Evolutionary conservation across 2,888 invertebrate genomes (phyloP), one percentile per base, ranked within the genome.

Genomic region (Ichneumoninae sp.): DNA sequence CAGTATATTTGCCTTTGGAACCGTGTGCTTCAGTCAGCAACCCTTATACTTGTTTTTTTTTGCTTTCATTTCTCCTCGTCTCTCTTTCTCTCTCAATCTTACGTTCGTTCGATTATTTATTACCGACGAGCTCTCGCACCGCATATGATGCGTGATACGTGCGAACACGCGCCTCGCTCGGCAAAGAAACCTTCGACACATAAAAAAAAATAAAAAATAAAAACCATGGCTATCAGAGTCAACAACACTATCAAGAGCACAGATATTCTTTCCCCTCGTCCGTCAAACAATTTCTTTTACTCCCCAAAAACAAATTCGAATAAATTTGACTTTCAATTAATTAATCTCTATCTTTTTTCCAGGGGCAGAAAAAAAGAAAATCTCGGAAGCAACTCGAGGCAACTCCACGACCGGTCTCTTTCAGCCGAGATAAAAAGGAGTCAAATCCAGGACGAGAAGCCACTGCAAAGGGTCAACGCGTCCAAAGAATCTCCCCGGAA

Each of bases 1-100:
- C 54, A 68, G 89, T 92, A 92, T 93, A 92, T 93, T 92, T 92
- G 91, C 93, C 89, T 91, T 91, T 88, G 88, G 89, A 88, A 80
- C 62, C 82, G 44, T 50, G 82, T 40, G 70, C 77, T 82, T 85
- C 78, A 80, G 72, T 82, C 75, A 81, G 80, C 80, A 82, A 80
- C 50, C 79, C 47, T 62, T 69, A 81, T 83, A 86, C 62, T 75
- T 85, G 76, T 78, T 83, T 83, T 87, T 87, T 82, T 83, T 88
- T 87, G 81, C 74, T 78, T 74, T 22, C 22, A 22, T 22, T 22
- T 84, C 83, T 70, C 80, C 66, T 83, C 62, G 36, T 80, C 22
- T 70, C 72, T 68, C 22, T 70, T 62, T 68, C 70, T 74, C 71
- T 85, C 72, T 84, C 76, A 70, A 81, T 87, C 87, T 83, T 83